Evolutionary conservation across 2,888 invertebrate genomes (phyloP), one percentile per base, ranked within the genome.

Genomic region (Reticulitermes lucifugus): DNA sequence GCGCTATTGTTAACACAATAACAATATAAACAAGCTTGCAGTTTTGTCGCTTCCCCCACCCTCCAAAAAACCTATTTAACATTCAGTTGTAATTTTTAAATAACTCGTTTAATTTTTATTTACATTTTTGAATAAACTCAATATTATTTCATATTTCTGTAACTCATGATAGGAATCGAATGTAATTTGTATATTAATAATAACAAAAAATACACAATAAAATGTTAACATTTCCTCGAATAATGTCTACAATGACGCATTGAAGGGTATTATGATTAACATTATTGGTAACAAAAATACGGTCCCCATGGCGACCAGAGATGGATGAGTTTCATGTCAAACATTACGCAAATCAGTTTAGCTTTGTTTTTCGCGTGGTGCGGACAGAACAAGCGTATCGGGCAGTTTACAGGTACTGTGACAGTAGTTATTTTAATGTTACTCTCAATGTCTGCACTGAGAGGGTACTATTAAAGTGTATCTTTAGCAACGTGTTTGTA

Each of bases 31-130:
- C 73, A 73, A 4, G 41, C 41, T 73, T 41, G 35, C 73, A 73
- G 73, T 73, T 73, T 71, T 2, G 35, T 4, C 3, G 3, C 1
- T 25, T 6, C 21, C 41, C 41, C 73, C 73, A 41, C 12, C 25
- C 29, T 4, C 35, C 35, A 35, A 2, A 35, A 35, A 35, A 4
- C 35, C 65, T 1, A n/a, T 70, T 25, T 25, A n/a, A 18, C 73
- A 18, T 41, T 22, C 35, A 73, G 41, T 73, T 73, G 73, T 73
- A 21, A 73, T 73, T 73, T 73, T 73, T 41, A 73, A 73, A 73
- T 73, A 73, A 73, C 73, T 73, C 73, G 25, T 73, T 35, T 35
- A 70, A 73, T 73, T 73, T 73, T 73, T 73, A 73, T 73, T 73
- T 35, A 73, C 73, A 29, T 73, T 73, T 73, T 73, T 41, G 21